Evolutionary conservation across 2,797 vertebrate genomes (phyloP).

Genomic region (Xiphophorus birchmanni): DNA sequence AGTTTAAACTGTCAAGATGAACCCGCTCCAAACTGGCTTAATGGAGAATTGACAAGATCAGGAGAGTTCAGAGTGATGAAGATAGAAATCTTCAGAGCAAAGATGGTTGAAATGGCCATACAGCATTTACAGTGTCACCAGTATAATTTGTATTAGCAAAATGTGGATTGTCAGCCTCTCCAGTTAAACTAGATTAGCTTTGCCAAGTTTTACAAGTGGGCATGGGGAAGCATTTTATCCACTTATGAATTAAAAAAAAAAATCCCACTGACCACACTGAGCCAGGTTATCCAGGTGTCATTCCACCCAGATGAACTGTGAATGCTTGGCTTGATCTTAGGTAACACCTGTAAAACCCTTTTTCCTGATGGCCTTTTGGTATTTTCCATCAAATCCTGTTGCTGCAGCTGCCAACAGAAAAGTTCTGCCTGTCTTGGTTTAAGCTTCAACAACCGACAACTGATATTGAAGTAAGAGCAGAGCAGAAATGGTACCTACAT

Average conservation of each 20-base stretch:
- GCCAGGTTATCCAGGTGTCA: conserved; percentile 10
- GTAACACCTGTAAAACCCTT: conserved; percentile 37
- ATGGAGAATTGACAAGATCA: not conserved
- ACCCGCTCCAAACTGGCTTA: not conserved
- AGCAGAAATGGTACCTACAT: conserved; percentile 44
- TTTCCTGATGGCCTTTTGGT: conserved; percentile 41
- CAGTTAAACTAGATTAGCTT: conserved; percentile 29
- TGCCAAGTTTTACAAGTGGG: conserved; percentile 44
- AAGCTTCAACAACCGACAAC: conserved; percentile 31
- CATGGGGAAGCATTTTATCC: conserved; percentile 55
- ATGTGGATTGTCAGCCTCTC: not conserved
- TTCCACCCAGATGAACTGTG: conserved; percentile 28
- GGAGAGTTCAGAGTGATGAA: not conserved
- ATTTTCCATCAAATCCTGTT: conserved; percentile 8
- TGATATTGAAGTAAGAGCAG: conserved; percentile 32
- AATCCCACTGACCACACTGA: not conserved
- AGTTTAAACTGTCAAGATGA: not conserved
- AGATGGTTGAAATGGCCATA: not conserved
- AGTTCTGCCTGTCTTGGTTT: conserved; percentile 33
- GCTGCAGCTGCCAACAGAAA: conserved; percentile 27
- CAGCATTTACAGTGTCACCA: not conserved
- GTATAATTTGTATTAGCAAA: not conserved
- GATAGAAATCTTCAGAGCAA: not conserved
- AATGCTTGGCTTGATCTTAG: conserved; percentile 36
- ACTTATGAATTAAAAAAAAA: conserved; percentile 11